Conservation (phyloP, 1,140 invertebrate genomes). For the Conus ventricosus region DNA sequence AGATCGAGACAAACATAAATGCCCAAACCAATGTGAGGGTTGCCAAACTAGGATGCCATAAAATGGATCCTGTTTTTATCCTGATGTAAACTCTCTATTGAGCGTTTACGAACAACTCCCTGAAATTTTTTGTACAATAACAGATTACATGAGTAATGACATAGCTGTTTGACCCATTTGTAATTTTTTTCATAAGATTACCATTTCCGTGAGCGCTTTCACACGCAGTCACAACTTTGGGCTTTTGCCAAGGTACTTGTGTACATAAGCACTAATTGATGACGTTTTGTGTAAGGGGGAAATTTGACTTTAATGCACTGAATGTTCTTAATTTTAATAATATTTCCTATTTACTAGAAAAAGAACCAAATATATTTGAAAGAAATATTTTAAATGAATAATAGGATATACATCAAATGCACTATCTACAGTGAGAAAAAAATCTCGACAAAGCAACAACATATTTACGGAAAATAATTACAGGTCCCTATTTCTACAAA, state of each 20-base stretch:
- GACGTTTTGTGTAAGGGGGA: constrained; percentile 40
- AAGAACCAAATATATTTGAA: too few relatives aligned
- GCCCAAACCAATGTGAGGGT: too few relatives aligned
- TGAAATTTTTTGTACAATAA: neutral
- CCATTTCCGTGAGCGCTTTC: neutral
- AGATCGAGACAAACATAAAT: too few relatives aligned
- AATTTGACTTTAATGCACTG: neutral
- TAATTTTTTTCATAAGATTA: neutral
- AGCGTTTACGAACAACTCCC: too few relatives aligned
- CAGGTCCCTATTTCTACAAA: neutral
- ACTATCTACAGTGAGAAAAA: too few relatives aligned
- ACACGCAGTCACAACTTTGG: neutral
- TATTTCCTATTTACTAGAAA: neutral
- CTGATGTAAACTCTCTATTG: too few relatives aligned
- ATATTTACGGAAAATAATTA: too few relatives aligned
- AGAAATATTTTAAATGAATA: too few relatives aligned
- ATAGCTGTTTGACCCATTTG: neutral
- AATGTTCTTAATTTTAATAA: neutral
- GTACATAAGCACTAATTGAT: constrained; percentile 60
- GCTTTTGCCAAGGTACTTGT: constrained; percentile 61
- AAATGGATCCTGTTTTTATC: too few relatives aligned
- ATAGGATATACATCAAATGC: too few relatives aligned
- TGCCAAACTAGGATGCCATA: too few relatives aligned
- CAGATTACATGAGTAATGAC: neutral
- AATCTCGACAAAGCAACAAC: too few relatives aligned